Evolutionary conservation across 2,797 vertebrate species (phyloP).

Genomic region (Bufotes viridis): DNA sequence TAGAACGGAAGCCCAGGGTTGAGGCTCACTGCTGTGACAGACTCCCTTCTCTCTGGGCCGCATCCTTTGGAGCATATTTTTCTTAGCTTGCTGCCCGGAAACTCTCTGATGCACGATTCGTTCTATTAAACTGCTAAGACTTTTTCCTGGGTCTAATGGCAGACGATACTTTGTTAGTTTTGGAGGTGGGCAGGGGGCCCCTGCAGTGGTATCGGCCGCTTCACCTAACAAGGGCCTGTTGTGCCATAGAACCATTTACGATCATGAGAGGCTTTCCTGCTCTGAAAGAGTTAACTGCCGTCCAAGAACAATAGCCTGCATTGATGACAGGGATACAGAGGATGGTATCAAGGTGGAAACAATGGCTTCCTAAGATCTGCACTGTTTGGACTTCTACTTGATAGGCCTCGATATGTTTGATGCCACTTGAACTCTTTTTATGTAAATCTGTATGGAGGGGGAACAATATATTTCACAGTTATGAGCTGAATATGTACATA

Average conservation of each 20-base stretch:
- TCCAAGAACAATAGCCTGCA: background rate
- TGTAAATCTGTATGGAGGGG: background rate
- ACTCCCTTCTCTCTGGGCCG: constrained; percentile 75
- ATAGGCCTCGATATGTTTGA: background rate
- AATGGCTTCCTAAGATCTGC: background rate
- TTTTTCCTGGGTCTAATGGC: constrained; percentile 78
- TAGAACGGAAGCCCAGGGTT: constrained; percentile 75
- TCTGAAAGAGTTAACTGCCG: constrained; percentile 1
- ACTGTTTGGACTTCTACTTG: background rate
- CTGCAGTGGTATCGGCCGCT: constrained; percentile 19
- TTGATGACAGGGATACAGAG: background rate
- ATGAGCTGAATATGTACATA: background rate
- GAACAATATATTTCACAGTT: background rate
- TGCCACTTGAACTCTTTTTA: background rate
- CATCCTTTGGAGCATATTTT: constrained; percentile 84
- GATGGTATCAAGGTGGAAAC: background rate
- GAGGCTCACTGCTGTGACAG: constrained; percentile 76
- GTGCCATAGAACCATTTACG: constrained; percentile 4
- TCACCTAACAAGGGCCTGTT: constrained; percentile 50
- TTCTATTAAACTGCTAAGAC: constrained; percentile 81
- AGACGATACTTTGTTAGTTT: constrained; percentile 79
- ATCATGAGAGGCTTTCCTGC: background rate
- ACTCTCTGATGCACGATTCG: constrained; percentile 77
- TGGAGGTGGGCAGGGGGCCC: constrained; percentile 71
- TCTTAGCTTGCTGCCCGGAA: constrained; percentile 85